A percentile compares a stretch with the other conserved stretches of the same genome.
phyloP scores from a whole-genome alignment of 2,888 invertebrate species.

The Sinelater perroti region DNA sequence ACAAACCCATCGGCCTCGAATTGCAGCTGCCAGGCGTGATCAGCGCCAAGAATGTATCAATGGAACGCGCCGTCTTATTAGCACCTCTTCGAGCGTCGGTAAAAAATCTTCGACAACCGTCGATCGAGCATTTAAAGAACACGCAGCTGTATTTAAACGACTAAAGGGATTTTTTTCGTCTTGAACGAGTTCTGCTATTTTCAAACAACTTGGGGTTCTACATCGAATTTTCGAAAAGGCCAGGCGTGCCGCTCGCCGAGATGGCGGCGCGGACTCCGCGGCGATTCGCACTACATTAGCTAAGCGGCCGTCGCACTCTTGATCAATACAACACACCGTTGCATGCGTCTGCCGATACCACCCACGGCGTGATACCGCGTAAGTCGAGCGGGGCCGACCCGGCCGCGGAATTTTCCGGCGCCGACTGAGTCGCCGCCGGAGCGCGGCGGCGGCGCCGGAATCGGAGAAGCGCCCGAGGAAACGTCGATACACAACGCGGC shows the following conservation, averaged over 20 bases:
- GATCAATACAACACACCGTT: slow-evolving; percentile 41
- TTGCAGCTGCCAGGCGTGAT: slow-evolving; percentile 40
- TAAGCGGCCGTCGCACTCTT: slow-evolving; percentile 40
- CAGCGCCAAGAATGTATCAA: slow-evolving; percentile 40
- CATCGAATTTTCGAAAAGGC: too few species aligned
- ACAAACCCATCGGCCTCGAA: slow-evolving; percentile 34
- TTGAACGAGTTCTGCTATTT: too few species aligned
- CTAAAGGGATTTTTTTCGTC: too few species aligned
- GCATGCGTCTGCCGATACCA: slow-evolving; percentile 40
- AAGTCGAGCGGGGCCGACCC: slow-evolving; percentile 27
- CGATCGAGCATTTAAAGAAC: too few species aligned
- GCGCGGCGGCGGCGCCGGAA: neutral
- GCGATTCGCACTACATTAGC: slow-evolving; percentile 38
- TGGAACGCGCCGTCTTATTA: slow-evolving; percentile 29
- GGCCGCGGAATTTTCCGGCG: slow-evolving; percentile 16
- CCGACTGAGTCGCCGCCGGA: neutral
- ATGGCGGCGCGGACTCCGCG: slow-evolving; percentile 26
- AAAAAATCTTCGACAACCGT: too few species aligned
- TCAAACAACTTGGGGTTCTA: too few species aligned
- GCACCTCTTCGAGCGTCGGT: too few species aligned
- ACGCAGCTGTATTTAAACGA: too few species aligned
- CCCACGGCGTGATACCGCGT: slow-evolving; percentile 40
- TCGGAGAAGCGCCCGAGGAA: neutral
- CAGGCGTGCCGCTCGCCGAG: slow-evolving; percentile 19
- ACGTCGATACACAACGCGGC: neutral